Conservation (phyloP, 2,113 vertebrate species). For the Alosa alosa region DNA sequence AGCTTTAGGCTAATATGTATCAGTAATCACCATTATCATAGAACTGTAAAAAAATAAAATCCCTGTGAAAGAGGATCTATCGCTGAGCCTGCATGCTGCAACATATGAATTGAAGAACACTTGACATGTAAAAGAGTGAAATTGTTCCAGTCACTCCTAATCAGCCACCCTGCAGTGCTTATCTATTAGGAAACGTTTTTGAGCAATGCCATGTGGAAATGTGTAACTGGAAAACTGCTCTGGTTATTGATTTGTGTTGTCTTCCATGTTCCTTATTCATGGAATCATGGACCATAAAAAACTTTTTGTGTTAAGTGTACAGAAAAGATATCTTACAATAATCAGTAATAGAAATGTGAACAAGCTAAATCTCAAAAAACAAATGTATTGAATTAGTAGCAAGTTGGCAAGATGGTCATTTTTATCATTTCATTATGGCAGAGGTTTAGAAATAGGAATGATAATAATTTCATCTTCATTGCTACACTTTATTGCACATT, state of each 20-base stretch:
- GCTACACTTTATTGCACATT: neutral
- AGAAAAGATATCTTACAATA: neutral
- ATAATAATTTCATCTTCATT: neutral
- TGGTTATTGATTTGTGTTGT: neutral
- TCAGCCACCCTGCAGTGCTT: constrained; percentile 64
- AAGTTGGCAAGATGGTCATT: neutral
- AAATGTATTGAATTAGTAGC: neutral
- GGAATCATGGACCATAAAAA: neutral
- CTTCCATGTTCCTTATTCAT: neutral
- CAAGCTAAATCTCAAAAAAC: neutral
- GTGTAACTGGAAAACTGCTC: constrained; percentile 75
- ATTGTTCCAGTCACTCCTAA: constrained; percentile 62
- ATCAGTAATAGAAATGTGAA: neutral
- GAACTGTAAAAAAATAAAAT: constrained; percentile 48
- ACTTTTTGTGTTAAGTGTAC: neutral
- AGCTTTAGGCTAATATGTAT: constrained; percentile 57
- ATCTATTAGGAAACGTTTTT: constrained; percentile 79
- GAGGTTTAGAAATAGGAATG: neutral
- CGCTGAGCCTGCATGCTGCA: constrained; percentile 68
- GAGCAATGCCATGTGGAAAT: constrained; percentile 72
- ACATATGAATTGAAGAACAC: constrained; percentile 85
- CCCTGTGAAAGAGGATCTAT: constrained; percentile 69
- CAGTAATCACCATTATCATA: constrained; percentile 61
- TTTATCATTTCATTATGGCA: neutral
- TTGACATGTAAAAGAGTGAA: constrained; percentile 75